A percentile compares a stretch with the other conserved stretches of the same genome.
phyloP scores from a whole-genome alignment of 2,888 invertebrate species.

The Polymixis flavicincta region DNA sequence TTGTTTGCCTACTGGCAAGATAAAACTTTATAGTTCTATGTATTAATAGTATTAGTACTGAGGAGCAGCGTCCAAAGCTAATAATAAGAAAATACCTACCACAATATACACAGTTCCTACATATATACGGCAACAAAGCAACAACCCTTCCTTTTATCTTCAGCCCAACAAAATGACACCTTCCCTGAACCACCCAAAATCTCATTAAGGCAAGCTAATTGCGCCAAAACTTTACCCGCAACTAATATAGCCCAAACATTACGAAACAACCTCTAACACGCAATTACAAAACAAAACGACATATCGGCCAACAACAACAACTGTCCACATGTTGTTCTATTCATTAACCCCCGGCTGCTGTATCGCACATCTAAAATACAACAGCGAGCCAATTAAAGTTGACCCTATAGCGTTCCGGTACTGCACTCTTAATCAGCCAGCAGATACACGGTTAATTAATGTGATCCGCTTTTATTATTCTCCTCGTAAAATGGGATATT shows the following conservation, averaged over 20 bases:
- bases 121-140: conserved; percentile 24
- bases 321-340: conserved; percentile 87
- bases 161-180: conserved; percentile 45
- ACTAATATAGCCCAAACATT: conserved; percentile 66
- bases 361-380: conserved; percentile 89
- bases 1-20: background rate
- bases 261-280: conserved; percentile 73
- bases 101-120: background rate
- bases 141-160: conserved; percentile 53
- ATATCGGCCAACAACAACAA: conserved; percentile 80
- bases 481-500: conserved; percentile 77
- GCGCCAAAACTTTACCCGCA: conserved; percentile 63
- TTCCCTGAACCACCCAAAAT: conserved; percentile 42
- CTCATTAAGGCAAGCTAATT: conserved; percentile 66
- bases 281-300: conserved; percentile 84
- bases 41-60: background rate
- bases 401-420: conserved; percentile 85
- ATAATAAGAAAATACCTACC: background rate
- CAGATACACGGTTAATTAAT: conserved; percentile 89
- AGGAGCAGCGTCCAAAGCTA: background rate
- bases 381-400: conserved; percentile 87
- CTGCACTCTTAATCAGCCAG: conserved; percentile 88
- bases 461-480: conserved; percentile 86
- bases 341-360: conserved; percentile 82
- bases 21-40: background rate